Conservation (phyloP, 2,113 vertebrate species). For the Carassius carassius region DNA sequence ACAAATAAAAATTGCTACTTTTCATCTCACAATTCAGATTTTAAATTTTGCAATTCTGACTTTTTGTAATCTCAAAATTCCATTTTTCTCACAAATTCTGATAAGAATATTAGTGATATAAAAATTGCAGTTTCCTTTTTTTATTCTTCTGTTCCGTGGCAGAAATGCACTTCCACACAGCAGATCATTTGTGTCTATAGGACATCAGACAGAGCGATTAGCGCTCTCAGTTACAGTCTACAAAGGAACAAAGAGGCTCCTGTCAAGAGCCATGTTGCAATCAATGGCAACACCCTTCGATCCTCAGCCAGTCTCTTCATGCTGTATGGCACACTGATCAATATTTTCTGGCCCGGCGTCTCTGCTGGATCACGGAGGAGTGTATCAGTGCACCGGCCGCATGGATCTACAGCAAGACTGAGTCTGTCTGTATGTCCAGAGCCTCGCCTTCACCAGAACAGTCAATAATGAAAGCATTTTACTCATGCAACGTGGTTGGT, state of each 20-base stretch:
- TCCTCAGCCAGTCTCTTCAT: conserved; percentile 31
- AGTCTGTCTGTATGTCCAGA: too few relatives aligned
- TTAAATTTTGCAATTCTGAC: too few relatives aligned
- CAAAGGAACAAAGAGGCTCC: conserved; percentile 49
- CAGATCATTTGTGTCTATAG: conserved; percentile 49
- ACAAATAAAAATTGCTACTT: too few relatives aligned
- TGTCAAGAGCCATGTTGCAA: conserved; percentile 50
- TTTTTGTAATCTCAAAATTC: too few relatives aligned
- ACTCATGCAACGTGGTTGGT: neutral
- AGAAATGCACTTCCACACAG: neutral
- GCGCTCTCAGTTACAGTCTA: conserved; percentile 54
- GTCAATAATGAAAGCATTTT: neutral
- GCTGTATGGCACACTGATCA: conserved; percentile 50
- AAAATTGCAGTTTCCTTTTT: neutral
- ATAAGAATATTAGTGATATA: neutral
- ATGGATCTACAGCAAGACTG: conserved; percentile 31
- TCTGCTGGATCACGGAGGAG: conserved; percentile 15
- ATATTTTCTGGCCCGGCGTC: conserved; percentile 35
- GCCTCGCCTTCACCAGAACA: too few relatives aligned
- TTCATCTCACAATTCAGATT: too few relatives aligned
- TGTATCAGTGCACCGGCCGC: conserved; percentile 34
- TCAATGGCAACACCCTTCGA: conserved; percentile 55
- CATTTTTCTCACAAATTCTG: neutral
- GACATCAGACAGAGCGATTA: conserved; percentile 52
- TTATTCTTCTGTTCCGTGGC: neutral